Evolutionary conservation across 2,797 vertebrate species (phyloP).

Genomic region (Phrynocephalus forsythii): DNA sequence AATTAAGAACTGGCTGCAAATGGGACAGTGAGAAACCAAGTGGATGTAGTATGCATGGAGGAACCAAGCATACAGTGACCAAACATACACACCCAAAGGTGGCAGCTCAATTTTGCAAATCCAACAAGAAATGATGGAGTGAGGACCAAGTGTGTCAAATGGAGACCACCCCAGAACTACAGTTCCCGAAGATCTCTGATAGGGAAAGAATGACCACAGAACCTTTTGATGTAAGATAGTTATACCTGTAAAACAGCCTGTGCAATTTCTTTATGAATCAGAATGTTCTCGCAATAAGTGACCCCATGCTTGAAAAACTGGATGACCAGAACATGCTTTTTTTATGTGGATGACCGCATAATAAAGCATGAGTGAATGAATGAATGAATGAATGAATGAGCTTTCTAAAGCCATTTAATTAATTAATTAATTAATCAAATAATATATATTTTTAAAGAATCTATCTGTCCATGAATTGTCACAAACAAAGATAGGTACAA

Average conservation of each 20-base stretch:
- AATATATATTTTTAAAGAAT: neutral
- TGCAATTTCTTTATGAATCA: no score
- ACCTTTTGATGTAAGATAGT: neutral
- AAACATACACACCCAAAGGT: neutral
- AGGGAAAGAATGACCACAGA: neutral
- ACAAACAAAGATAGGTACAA: no score
- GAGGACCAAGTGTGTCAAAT: no score
- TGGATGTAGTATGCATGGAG: neutral
- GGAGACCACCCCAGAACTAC: no score
- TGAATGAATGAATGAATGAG: no score
- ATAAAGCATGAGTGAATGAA: no score
- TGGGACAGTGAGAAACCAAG: neutral
- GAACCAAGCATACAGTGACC: neutral
- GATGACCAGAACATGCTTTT: neutral
- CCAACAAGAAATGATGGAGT: no score
- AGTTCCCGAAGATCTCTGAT: neutral
- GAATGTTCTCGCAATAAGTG: neutral
- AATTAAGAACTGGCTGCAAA: neutral
- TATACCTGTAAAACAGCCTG: neutral
- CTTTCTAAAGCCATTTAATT: neutral
- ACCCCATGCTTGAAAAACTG: neutral
- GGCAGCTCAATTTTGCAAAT: no score
- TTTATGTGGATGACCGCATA: no score
- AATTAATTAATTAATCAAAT: no score
- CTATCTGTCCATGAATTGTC: neutral